These are phyloP conservation scores for Calephelis perditalis DNA, from an alignment of 2,888 invertebrate species.

Conservation along the genomic window DNA sequence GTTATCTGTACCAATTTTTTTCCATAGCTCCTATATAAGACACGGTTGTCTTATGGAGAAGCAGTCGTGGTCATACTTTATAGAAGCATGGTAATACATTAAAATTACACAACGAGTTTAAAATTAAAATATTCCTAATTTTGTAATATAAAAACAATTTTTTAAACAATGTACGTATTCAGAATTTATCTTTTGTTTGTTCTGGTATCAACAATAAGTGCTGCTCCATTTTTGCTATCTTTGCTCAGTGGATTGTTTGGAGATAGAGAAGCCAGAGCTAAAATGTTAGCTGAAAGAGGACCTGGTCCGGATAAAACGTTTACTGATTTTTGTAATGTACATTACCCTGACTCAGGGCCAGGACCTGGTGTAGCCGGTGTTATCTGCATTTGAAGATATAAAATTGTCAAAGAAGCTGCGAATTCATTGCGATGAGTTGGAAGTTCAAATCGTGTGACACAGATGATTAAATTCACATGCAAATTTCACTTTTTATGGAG, in stretches of 20 bases:
- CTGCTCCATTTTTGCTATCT: not conserved
- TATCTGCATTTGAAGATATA: not conserved
- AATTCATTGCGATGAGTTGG: too few relatives aligned
- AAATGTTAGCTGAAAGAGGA: slow-evolving; percentile 2
- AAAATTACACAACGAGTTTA: not conserved
- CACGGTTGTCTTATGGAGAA: not conserved
- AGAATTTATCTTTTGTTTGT: not conserved
- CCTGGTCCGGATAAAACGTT: slow-evolving; percentile 1
- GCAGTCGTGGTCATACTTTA: not conserved
- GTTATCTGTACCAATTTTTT: not conserved
- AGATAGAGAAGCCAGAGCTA: not conserved
- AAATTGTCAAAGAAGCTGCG: too few relatives aligned
- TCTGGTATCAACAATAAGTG: not conserved
- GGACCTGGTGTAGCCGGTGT: slow-evolving; percentile 6
- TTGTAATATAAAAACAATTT: too few relatives aligned
- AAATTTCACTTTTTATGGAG: too few relatives aligned
- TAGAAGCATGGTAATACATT: not conserved
- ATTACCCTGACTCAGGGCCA: not conserved
- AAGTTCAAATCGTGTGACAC: too few relatives aligned
- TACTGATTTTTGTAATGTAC: slow-evolving; percentile 6
- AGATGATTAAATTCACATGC: too few relatives aligned
- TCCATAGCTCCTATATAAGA: not conserved
- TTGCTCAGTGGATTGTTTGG: not conserved
- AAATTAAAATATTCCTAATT: not conserved
- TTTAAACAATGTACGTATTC: not conserved